Evolutionary conservation across 2,797 vertebrate genomes (phyloP).

Genomic region (Chaetodon trifasciatus): DNA sequence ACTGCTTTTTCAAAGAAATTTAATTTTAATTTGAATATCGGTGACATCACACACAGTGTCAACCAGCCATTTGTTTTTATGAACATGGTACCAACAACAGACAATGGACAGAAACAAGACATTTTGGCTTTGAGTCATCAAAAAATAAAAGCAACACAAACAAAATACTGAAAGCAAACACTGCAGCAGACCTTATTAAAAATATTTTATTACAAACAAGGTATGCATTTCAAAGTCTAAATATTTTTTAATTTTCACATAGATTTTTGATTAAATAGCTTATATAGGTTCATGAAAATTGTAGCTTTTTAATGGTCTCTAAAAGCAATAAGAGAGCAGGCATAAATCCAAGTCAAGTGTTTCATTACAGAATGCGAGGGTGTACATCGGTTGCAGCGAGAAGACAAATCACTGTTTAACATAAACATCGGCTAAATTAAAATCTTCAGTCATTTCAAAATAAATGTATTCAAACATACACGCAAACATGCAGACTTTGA

Average conservation of each 20-base stretch:
- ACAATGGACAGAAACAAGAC: background rate
- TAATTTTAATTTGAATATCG: constrained; percentile 26
- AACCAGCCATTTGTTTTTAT: background rate
- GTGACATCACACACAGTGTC: background rate
- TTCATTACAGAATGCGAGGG: constrained; percentile 26
- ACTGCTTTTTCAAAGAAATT: background rate
- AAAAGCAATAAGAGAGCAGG: constrained; percentile 11
- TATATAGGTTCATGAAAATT: background rate
- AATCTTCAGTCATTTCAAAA: background rate
- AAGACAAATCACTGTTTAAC: background rate
- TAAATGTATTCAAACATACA: constrained; percentile 8
- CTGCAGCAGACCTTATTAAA: background rate
- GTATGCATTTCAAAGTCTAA: background rate
- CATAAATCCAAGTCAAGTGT: constrained; percentile 21
- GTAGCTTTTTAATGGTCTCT: constrained; percentile 6
- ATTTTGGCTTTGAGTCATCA: background rate
- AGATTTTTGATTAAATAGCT: background rate
- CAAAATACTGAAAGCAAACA: constrained; percentile 1
- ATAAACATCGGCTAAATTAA: background rate
- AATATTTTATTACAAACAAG: constrained; percentile 6
- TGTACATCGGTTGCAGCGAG: background rate
- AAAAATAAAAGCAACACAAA: background rate
- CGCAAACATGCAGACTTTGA: background rate
- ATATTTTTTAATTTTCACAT: background rate
- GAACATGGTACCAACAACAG: background rate